A percentile compares a stretch with the other conserved stretches of the same genome.
phyloP scores from a whole-genome alignment of 2,797 vertebrate genomes.

The Aphelocoma californica region DNA sequence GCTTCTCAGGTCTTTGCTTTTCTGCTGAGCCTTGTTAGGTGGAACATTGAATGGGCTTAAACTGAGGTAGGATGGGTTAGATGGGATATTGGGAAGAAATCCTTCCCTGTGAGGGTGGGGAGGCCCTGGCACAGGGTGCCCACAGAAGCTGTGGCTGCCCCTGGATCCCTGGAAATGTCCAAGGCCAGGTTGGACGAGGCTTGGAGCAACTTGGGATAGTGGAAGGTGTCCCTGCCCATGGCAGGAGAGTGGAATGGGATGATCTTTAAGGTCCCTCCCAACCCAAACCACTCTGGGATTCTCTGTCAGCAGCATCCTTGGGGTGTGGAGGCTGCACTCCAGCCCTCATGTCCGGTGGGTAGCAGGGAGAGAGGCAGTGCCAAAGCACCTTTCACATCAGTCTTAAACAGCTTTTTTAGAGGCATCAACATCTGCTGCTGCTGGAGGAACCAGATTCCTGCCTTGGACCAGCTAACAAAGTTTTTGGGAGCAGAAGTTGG shows the following conservation, averaged over 20 bases:
- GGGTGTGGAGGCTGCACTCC: not conserved
- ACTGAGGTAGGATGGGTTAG: not conserved
- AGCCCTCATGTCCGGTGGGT: accelerated
- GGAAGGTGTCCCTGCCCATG: not conserved
- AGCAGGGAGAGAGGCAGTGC: not conserved
- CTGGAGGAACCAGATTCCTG: not conserved
- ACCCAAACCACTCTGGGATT: not conserved
- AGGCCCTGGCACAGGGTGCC: not conserved
- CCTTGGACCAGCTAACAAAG: not conserved
- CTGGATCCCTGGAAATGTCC: not conserved
- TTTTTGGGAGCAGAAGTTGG: not conserved
- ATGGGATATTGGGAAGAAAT: not conserved
- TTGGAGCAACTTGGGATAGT: accelerated
- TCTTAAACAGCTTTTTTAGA: not conserved
- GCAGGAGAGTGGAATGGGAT: not conserved
- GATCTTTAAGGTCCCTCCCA: not conserved
- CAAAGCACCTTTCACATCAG: accelerated
- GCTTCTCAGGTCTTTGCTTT: not conserved
- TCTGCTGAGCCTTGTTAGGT: not conserved
- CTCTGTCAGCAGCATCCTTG: not conserved
- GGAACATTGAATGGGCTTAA: accelerated
- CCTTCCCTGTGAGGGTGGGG: accelerated
- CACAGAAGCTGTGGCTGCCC: not conserved
- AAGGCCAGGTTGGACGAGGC: accelerated
- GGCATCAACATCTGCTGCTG: not conserved